Conservation (phyloP, 1,140 invertebrate genomes). For the Aphaenogaster ashmeadi region DNA sequence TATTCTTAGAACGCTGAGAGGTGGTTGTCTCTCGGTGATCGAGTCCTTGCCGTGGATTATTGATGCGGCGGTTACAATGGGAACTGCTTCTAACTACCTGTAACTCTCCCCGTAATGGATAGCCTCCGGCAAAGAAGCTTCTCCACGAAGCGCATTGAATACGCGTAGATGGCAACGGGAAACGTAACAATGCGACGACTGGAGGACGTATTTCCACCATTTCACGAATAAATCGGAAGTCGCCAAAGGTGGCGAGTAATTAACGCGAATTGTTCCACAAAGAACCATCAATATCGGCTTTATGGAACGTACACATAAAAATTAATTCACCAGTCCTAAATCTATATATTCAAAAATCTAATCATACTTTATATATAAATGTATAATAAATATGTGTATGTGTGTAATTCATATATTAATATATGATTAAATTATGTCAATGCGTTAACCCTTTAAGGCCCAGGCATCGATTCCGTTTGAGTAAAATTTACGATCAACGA, state of each 20-base stretch:
- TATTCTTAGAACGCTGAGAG: conserved; percentile 66
- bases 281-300: neutral
- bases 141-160: conserved; percentile 2
- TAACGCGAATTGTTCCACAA: neutral
- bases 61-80: conserved; percentile 73
- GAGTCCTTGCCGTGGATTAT: conserved; percentile 72
- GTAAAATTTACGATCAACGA: too few relatives aligned
- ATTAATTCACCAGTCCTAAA: neutral
- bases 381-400: neutral
- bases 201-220: conserved; percentile 10
- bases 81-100: conserved; percentile 71
- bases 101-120: conserved; percentile 73
- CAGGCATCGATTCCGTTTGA: too few relatives aligned
- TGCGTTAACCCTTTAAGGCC: too few relatives aligned
- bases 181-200: neutral
- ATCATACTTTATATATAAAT: neutral
- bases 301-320: neutral
- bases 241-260: conserved; percentile 8
- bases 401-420: neutral
- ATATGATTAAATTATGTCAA: neutral
- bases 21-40: conserved; percentile 63
- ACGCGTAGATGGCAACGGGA: conserved; percentile 5
- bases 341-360: neutral
- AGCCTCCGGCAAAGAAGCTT: conserved; percentile 59
- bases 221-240: conserved; percentile 33